Evolutionary conservation across 1,140 invertebrate genomes (phyloP), one percentile per base, ranked within the genome.

Genomic region (Hylyphantes graminicola): DNA sequence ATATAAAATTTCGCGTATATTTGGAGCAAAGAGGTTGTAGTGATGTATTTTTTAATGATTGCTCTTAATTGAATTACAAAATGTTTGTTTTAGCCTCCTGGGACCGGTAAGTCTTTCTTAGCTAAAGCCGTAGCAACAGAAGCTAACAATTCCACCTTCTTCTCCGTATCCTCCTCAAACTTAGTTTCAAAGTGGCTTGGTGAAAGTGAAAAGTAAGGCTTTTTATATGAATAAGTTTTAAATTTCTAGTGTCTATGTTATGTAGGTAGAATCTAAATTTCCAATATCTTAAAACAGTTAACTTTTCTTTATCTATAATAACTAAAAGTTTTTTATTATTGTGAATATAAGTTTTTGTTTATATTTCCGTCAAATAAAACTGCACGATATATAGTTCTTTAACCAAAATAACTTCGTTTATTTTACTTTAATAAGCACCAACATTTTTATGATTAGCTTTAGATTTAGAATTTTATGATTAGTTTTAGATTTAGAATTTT

Each of bases 121-220:
- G 98, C 98, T 11, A 99, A 99, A 90, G 98, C 98, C 81, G 98
- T 99, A 2, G 98, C 98, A 8, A 99, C 98, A 13, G 98, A 99
- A 92, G 98, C 98, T 0, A 98, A 98, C 88, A 98, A 99, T 90
- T 99, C 98, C 10, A 99, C 96, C 74, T 99, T 99, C 90, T 98
- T 99, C 91, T 98, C 97, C 3, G 97, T 99, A 0, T 99, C 98
- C 2, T 98, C 97, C 67, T 98, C 98, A 21, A 97, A 99, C 92
- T 91, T 99, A 75, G 97, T 99, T 59, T 99, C 97, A n/a, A 99
- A 99, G 91, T 99, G 98, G 98, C 92, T 99, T 57, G 98, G 98
- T 87, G 98, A 99, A 90, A 99, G 97, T 87, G 98, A 99, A 90
- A 99, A 99, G 90, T 91, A 87, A 63, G 13, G 50, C 15, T 88